Evolutionary conservation across 2,113 vertebrate species (phyloP).

Genomic region (Microtus pennsylvanicus): DNA sequence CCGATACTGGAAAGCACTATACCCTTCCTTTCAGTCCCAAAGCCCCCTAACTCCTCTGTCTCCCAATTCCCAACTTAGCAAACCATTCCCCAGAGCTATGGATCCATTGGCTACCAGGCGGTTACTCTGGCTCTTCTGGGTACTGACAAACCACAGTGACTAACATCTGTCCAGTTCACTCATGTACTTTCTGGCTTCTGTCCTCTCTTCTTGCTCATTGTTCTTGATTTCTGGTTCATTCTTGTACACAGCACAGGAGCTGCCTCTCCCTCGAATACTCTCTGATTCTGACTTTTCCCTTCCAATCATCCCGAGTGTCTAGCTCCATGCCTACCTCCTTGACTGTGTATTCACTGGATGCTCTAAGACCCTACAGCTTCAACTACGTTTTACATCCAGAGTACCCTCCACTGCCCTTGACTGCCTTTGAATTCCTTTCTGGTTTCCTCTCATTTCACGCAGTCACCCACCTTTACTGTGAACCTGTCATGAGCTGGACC

Average conservation of each 20-base stretch:
- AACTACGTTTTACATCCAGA: not conserved
- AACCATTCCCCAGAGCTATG: no score
- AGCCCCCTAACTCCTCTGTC: no score
- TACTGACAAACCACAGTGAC: rapidly evolving
- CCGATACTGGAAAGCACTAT: not conserved
- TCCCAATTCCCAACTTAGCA: not conserved
- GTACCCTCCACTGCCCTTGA: not conserved
- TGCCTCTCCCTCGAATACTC: not conserved
- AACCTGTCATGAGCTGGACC: not conserved
- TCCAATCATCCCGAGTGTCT: not conserved
- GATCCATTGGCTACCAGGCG: rapidly evolving
- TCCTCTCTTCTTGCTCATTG: not conserved
- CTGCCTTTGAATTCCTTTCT: not conserved
- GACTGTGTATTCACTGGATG: not conserved
- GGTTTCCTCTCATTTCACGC: not conserved
- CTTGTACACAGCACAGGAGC: not conserved
- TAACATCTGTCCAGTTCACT: rapidly evolving
- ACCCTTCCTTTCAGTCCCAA: not conserved
- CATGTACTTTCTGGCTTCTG: not conserved
- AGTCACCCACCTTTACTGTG: not conserved
- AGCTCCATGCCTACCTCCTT: not conserved
- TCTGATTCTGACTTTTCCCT: not conserved
- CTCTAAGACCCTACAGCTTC: not conserved
- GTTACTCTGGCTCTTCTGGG: not conserved
- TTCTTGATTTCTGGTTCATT: not conserved